Percentiles rank a stretch among this genome's conserved stretches.
These are phyloP conservation scores for Drosophila kuntzei DNA, from an alignment of 2,888 invertebrate genomes.

Conservation along the genomic window DNA sequence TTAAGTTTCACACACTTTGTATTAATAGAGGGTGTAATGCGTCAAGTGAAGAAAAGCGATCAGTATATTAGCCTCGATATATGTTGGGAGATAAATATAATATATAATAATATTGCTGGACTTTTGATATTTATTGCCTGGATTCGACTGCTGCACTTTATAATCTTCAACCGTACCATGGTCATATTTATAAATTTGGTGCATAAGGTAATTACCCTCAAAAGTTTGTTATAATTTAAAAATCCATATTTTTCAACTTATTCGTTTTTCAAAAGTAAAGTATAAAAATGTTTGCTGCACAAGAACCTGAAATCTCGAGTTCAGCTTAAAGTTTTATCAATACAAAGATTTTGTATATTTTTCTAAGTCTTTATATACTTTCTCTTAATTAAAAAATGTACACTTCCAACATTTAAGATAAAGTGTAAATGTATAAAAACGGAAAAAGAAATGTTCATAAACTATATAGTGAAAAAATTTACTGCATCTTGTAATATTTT, in stretches of 20 bases:
- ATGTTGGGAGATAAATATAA: constrained; percentile 8
- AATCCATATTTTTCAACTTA: not conserved
- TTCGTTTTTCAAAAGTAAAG: not conserved
- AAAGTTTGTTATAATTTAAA: not conserved
- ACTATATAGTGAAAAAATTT: too few relatives aligned
- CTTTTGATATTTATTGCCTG: constrained; percentile 49
- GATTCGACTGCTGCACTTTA: constrained; percentile 51
- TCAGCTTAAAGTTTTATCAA: too few relatives aligned
- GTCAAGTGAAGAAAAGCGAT: not conserved
- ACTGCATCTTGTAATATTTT: too few relatives aligned
- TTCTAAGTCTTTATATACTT: too few relatives aligned
- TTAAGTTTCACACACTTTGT: constrained; percentile 21
- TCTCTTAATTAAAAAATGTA: too few relatives aligned
- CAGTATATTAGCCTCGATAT: constrained; percentile 44
- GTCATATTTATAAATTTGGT: constrained; percentile 40
- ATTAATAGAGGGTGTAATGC: not conserved
- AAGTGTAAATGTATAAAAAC: too few relatives aligned
- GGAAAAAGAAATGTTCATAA: too few relatives aligned
- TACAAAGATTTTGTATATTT: too few relatives aligned
- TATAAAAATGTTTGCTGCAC: too few relatives aligned
- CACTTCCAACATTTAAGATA: too few relatives aligned
- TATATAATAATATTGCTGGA: constrained; percentile 40
- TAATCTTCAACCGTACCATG: constrained; percentile 60
- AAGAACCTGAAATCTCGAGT: too few relatives aligned
- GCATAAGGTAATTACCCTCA: constrained; percentile 23